Evolutionary conservation across 2,113 vertebrate species (phyloP).

Genomic region (Azemiops feae): DNA sequence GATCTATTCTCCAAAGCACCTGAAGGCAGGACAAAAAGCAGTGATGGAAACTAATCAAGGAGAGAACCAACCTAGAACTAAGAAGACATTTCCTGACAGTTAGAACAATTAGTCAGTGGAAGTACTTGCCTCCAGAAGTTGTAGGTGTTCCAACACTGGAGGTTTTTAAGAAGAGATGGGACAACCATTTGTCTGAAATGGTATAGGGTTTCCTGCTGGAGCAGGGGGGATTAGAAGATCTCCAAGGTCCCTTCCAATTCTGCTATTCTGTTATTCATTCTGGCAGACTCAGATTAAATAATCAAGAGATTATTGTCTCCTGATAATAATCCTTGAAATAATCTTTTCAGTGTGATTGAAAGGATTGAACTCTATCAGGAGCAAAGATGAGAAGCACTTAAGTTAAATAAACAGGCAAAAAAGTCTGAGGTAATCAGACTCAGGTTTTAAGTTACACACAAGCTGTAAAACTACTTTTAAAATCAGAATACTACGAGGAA

Average conservation of each 20-base stretch:
- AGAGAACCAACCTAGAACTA: not conserved
- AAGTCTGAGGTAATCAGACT: not conserved
- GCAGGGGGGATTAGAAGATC: not conserved
- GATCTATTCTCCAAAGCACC: not conserved
- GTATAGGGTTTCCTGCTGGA: not conserved
- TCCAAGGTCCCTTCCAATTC: not conserved
- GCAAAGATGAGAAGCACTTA: not conserved
- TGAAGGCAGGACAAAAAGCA: not conserved
- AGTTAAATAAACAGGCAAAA: not conserved
- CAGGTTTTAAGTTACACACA: not conserved
- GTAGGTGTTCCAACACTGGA: not conserved
- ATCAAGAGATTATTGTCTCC: not conserved
- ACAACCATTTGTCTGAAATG: not conserved
- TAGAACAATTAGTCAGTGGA: not conserved
- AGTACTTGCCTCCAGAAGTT: not conserved
- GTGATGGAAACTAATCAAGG: not conserved
- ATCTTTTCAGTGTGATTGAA: not conserved
- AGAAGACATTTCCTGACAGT: not conserved
- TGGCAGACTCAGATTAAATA: not conserved
- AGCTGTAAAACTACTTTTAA: not conserved
- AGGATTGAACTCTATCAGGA: not conserved
- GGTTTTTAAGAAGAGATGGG: not conserved
- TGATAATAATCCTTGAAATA: not conserved
- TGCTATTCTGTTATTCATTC: not conserved
- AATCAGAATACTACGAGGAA: not conserved